Evolutionary conservation across 2,113 vertebrate genomes (phyloP).

Genomic region (Craseonycteris thonglongyai): DNA sequence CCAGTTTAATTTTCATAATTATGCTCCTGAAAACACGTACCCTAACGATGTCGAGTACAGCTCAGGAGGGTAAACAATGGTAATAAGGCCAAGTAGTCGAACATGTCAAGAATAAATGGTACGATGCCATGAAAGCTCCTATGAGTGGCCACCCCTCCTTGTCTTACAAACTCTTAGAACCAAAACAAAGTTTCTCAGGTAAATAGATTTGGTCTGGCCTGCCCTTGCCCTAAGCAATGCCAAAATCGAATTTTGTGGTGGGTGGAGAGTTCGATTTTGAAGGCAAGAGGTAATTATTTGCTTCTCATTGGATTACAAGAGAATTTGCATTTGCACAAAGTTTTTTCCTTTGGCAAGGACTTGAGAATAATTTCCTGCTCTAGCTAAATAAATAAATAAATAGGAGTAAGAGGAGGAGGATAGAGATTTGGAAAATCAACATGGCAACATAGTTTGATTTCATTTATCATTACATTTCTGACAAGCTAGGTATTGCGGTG

Average conservation of each 20-base stretch:
- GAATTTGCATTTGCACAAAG: neutral
- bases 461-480: too few species aligned
- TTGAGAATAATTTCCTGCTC: neutral
- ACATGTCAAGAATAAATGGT: rapidly evolving
- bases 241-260: neutral
- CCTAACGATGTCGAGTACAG: neutral
- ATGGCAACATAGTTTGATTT: neutral
- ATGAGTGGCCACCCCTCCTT: rapidly evolving
- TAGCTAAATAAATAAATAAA: neutral
- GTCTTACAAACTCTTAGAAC: neutral
- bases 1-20: neutral
- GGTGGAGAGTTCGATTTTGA: neutral
- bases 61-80: rapidly evolving
- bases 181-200: neutral
- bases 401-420: neutral
- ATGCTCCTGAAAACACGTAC: rapidly evolving
- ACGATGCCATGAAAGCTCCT: rapidly evolving
- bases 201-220: too few species aligned
- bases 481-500: neutral
- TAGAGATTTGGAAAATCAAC: neutral
- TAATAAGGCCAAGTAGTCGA: neutral
- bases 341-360: neutral
- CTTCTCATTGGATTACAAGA: neutral
- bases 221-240: neutral
- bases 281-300: neutral